Evolutionary conservation across 2,888 invertebrate species (phyloP), one percentile per base, ranked within the genome.

Genomic region (Byasa hedistus): DNA sequence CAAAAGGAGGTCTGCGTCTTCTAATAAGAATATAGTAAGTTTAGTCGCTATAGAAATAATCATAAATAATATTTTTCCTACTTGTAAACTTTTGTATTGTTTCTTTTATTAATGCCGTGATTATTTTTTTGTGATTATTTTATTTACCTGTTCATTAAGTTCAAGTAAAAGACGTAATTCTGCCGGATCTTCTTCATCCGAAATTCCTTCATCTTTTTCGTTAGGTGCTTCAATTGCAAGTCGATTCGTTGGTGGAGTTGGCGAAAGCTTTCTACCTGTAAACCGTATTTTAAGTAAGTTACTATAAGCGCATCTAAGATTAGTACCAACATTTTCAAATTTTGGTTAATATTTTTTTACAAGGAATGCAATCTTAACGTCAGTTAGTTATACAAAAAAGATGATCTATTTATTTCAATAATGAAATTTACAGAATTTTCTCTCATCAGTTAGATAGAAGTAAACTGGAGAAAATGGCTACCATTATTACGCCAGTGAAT

Each of bases 101-200:
- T 48, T 39, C 15, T 48, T 48, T 48, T n/a, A n/a, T 19, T n/a
- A 48, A 39, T 39, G 8, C n/a, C 5, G n/a, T 54, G 22, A 22
- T 54, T 32, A 32, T n/a, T n/a, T n/a, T n/a, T n/a, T n/a, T n/a
- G n/a, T n/a, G n/a, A n/a, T n/a, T n/a, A n/a, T n/a, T n/a, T n/a
- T n/a, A n/a, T 48, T 48, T 24, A 93, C 94, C 92, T 97, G 97
- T 86, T 98, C 98, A 80, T 96, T 96, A 59, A 98, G 92, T 85
- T 98, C 98, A 62, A 98, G 89, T 72, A 98, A 94, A 54, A 98
- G 92, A 77, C 96, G 94, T 68, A 98, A 86, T 83, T 98, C 97
- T 23, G 96, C 94, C 19, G 95, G 94, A 85, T 97, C 96, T 75
- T 97, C 97, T 78, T 95, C 94, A 77, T 95, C 96, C 12, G 95